These are phyloP conservation scores for Haliclystus octoradiatus DNA, from an alignment of 30 jellyfish, hydroid and myxozoan genomes.

Conservation along the genomic window DNA sequence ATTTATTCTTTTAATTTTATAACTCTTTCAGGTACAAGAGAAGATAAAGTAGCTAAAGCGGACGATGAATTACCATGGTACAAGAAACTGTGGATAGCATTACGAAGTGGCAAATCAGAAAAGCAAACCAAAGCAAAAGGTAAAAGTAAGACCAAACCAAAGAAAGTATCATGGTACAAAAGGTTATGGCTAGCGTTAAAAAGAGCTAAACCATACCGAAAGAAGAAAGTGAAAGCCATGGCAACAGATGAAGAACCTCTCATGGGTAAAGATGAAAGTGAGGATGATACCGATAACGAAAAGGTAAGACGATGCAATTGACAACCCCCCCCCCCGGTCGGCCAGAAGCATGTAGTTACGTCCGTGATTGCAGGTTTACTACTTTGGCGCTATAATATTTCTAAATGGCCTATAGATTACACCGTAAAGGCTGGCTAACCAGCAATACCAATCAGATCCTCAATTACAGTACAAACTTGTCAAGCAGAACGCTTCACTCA, in stretches of 20 bases:
- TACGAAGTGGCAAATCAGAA: background rate
- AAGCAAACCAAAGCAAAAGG: background rate
- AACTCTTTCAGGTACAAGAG: slow-evolving; percentile 68
- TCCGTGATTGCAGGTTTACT: no score
- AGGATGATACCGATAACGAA: background rate
- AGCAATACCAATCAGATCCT: no score
- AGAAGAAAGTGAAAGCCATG: background rate
- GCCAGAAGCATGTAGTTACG: no score
- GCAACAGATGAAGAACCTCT: background rate
- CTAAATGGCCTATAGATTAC: no score
- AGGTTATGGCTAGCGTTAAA: background rate
- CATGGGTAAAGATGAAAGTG: background rate
- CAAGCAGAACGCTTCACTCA: no score
- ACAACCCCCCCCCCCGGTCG: no score
- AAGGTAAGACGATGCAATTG: background rate
- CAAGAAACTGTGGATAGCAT: background rate
- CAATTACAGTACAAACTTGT: no score
- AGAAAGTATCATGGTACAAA: background rate
- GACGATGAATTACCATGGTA: background rate
- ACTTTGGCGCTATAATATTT: no score
- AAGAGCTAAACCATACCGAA: background rate
- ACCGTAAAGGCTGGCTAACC: no score
- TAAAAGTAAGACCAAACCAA: no score
- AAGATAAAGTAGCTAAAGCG: slow-evolving; percentile 25
- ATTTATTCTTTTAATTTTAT: no score